Percentiles rank a stretch among this genome's conserved stretches.
Conservation (phyloP, 2,797 vertebrate genomes). For the Rhinella marina region DNA sequence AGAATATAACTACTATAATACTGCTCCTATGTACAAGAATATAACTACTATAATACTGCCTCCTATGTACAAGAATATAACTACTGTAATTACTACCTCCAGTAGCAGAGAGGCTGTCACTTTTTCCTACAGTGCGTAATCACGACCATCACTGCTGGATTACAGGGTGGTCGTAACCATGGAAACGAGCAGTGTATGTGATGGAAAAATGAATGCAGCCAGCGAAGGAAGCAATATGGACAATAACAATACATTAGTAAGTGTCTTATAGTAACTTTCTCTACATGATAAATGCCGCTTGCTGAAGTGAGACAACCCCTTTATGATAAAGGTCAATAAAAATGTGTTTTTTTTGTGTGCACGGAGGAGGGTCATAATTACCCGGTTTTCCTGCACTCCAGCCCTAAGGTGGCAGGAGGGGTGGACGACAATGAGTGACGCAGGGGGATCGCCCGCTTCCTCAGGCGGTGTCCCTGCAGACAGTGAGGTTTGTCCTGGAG, state of each 20-base stretch:
- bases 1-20: background rate
- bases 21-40: background rate
- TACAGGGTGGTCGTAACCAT: too few relatives aligned
- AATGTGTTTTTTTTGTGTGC: background rate
- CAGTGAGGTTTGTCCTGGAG: background rate
- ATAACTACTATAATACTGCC: background rate
- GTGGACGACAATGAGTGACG: background rate
- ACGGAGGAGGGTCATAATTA: background rate
- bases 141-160: too few relatives aligned
- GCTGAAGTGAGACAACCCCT: too few relatives aligned
- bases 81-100: background rate
- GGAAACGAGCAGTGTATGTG: too few relatives aligned
- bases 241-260: too few relatives aligned
- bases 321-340: background rate
- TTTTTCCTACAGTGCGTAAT: too few relatives aligned
- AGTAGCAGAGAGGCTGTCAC: too few relatives aligned
- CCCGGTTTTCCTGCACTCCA: background rate
- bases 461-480: background rate
- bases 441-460: background rate
- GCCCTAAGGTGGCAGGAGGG: background rate
- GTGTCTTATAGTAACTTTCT: too few relatives aligned
- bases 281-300: too few relatives aligned
- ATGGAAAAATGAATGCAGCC: too few relatives aligned
- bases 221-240: too few relatives aligned
- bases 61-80: background rate